Percentiles rank a stretch among this genome's conserved stretches.
phyloP scores from a whole-genome alignment of 2,797 vertebrate genomes.

The Poeciliopsis presidionis region DNA sequence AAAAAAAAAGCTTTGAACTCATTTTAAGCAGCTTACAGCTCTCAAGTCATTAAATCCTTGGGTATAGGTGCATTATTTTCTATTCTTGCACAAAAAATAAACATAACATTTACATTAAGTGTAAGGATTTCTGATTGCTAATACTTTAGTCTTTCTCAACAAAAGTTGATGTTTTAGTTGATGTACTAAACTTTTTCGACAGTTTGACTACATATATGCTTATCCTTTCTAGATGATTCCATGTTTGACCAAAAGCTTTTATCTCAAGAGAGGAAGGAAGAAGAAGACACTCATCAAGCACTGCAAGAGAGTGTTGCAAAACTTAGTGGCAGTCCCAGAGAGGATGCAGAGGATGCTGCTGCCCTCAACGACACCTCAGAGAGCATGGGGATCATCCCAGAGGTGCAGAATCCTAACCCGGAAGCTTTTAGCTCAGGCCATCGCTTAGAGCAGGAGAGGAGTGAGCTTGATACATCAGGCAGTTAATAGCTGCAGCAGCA shows the following conservation, averaged over 20 bases:
- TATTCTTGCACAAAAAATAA: neutral
- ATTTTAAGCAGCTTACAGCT: conserved; percentile 19
- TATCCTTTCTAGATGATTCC: conserved; percentile 48
- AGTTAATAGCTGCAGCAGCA: conserved; percentile 18
- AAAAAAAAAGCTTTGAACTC: conserved; percentile 10
- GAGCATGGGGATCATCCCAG: conserved; percentile 24
- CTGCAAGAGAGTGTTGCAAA: conserved; percentile 12
- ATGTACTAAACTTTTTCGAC: neutral
- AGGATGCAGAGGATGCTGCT: neutral
- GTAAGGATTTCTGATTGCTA: neutral
- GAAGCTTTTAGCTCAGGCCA: conserved; percentile 21
- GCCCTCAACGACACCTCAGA: conserved; percentile 31
- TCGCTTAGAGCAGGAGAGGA: conserved; percentile 3
- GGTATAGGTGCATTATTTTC: neutral
- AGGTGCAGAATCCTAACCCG: conserved; percentile 17
- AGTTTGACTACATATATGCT: neutral
- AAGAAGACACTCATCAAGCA: conserved; percentile 21
- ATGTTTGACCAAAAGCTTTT: conserved; percentile 48
- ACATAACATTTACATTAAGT: neutral
- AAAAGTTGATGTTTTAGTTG: neutral
- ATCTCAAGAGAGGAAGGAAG: conserved; percentile 40
- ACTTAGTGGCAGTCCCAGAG: neutral
- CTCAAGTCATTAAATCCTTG: conserved; percentile 10
- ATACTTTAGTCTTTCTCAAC: neutral
- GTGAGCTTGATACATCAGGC: conserved; percentile 7